Base-by-base conservation (phyloP, 2,113 vertebrate genomes). In the Trichechus manatus region DNA sequence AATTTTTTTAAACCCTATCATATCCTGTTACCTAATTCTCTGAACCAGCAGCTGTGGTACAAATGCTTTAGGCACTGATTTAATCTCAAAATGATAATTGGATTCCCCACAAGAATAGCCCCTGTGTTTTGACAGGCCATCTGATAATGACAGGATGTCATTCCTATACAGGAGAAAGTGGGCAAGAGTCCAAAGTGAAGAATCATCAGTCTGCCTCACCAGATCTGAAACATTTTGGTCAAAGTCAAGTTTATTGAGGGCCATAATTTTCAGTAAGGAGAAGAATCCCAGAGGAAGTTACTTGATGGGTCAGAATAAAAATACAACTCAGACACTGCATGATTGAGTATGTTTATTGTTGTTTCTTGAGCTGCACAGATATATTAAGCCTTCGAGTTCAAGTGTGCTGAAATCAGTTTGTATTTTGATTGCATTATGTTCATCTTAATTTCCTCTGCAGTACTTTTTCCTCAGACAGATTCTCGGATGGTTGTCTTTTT, bases 51-150 rank as follows among this genome's bases (percentile, higher is more conserved):
- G 61, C 61, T 84, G 20, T 61, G 53, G 33, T 61, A 44, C 74
- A 44, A 77, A 39, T 44, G 88, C 91, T 92, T 31, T 86, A 78
- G 83, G 74, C 94, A 79, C 68, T 87, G 83, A 95, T 89, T 89
- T 89, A 93, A 95, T 95, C 87, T 95, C 70, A 92, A 89, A 91
- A 84, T 72, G 68, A 42, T 89, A 33, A 70, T 75, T 94, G 68
- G 79, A 94, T 64, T 96, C 53, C 39, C 75, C 47, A 74, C 27
- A 83, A 70, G 72, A 95, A 44, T 70, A 94, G 47, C 27, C 87
- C 56, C 3, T 82, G 31, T 90, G 42, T 92, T 92, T 74, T 74
- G 70, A 90, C 53, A 96, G 50, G 61, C 92, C 33, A 0, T 90
- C 23, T 92, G 56, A 61, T 95, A 72, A 80, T 86, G 70, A 70